Percentiles rank a stretch among this genome's conserved stretches.
Evolutionary conservation across 2,113 vertebrate species (phyloP).

Genomic region (Protomyctophum bolini): DNA sequence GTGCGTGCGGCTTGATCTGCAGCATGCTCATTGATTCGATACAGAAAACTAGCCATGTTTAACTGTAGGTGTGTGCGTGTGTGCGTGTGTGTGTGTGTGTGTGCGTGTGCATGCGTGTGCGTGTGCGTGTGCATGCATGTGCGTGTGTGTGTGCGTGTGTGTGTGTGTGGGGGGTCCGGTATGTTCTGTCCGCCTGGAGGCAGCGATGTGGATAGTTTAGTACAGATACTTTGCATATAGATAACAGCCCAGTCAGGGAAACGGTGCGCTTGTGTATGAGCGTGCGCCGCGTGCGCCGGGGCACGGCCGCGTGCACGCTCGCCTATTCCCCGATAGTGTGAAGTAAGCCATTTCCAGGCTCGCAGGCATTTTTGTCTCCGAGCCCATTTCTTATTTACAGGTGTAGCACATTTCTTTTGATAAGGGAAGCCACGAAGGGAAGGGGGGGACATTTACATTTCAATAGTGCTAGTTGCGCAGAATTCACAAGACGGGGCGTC

Average conservation of each 20-base stretch:
- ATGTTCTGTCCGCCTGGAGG: constrained; percentile 23
- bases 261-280: not conserved
- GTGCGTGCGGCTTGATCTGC: too few relatives aligned
- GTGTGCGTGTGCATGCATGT: constrained; percentile 28
- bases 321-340: constrained; percentile 23
- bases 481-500: constrained; percentile 42
- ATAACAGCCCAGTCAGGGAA: constrained; percentile 33
- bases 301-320: not conserved
- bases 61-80: constrained; percentile 22
- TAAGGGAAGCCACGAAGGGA: constrained; percentile 28
- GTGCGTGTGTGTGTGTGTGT: constrained; percentile 26
- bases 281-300: not conserved
- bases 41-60: constrained; percentile 42
- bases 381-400: constrained; percentile 51
- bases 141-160: constrained; percentile 32
- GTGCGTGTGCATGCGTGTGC: constrained; percentile 13
- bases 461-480: constrained; percentile 31
- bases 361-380: constrained; percentile 24
- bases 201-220: constrained; percentile 35
- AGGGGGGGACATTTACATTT: constrained; percentile 59
- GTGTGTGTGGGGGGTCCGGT: constrained; percentile 11
- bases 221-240: constrained; percentile 40
- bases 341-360: constrained; percentile 24
- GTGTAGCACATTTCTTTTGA: constrained; percentile 49
- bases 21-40: constrained; percentile 48